A percentile compares a stretch with the other conserved stretches of the same genome.
phyloP scores from a whole-genome alignment of 2,888 invertebrate species.

The Atherix ibis region DNA sequence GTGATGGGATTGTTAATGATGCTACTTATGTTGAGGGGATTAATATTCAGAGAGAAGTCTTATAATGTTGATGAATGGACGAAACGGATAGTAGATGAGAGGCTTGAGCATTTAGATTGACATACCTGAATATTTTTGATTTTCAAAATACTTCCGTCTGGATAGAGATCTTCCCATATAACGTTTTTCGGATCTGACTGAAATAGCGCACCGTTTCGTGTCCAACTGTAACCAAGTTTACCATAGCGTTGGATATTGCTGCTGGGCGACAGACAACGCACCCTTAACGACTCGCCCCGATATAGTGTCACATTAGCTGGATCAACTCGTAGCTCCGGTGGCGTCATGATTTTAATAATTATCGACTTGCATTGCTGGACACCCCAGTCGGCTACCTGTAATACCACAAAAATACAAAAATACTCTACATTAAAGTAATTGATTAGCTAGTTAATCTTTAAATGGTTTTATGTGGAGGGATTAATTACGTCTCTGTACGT shows the following conservation, averaged over 20 bases:
- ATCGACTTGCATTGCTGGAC: conserved; percentile 48
- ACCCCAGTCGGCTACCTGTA: conserved; percentile 49
- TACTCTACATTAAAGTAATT: no score
- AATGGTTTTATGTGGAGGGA: no score
- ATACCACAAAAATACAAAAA: conserved; percentile 30
- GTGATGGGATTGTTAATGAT: no score
- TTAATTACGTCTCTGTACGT: no score
- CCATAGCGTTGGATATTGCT: conserved; percentile 40
- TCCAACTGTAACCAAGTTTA: conserved; percentile 69
- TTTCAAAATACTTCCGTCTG: conserved; percentile 67
- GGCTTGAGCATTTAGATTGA: no score
- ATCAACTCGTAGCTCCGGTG: conserved; percentile 47
- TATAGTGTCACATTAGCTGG: conserved; percentile 51
- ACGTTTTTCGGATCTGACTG: conserved; percentile 58
- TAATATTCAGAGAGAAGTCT: no score
- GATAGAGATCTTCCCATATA: conserved; percentile 72
- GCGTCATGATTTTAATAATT: conserved; percentile 40
- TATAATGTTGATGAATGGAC: no score
- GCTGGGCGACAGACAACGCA: conserved; percentile 48
- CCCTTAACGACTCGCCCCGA: conserved; percentile 32
- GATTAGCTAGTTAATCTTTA: no score
- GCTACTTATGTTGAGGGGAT: no score
- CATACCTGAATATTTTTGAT: conserved; percentile 59
- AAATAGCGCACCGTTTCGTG: conserved; percentile 57
- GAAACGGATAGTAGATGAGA: no score